Base-by-base conservation (phyloP, 1,140 invertebrate genomes). In the Bemisia tabaci region DNA sequence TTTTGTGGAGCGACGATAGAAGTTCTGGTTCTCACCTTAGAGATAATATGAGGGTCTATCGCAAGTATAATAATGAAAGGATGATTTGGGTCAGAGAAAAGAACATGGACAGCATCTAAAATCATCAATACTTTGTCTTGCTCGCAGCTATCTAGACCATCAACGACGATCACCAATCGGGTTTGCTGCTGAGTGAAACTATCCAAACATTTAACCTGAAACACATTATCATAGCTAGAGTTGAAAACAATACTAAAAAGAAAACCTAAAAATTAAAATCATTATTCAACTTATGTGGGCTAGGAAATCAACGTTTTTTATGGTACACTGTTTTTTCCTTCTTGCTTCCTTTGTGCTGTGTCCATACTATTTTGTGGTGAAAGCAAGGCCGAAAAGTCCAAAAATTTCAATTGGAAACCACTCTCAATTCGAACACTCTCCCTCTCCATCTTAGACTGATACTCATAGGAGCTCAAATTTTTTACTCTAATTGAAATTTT, bases 101-200 rank as follows among this genome's bases (percentile, higher is more conserved):
- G 79, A 22, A 95, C 89, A 78, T 97, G 91, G 39, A 98, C 90
- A 1, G 94, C 92, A 80, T 98, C 96, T 23, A 99, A 80, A 26
- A 96, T 84, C 0, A 91, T 82, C 5, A 98, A 79, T 22, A 98
- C 95, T 78, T 96, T 94, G 73, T 97, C 94, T 75, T 98, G 95
- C 76, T 98, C 96, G 75, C 95, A 97, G 74, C 91, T 96, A 78
- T 99, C 96, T 69, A 99, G 77, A 1, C 96, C 96, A 80, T 99
- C 97, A 25, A 99, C 91, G 48, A 98, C 87, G 5, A 98, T 88
- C 1, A 98, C 95, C 62, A 97, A 77, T 62, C 95, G 83, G 64
- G 93, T 96, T 77, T 97, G 93, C 76, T 94, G 91, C 12, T 85
- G 83, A 59, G 88, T 92, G 75, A 97, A 95, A 61, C 89, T 87